phyloP scores from a whole-genome alignment of 2,888 invertebrate genomes.

The Andrena hattorfiana region DNA sequence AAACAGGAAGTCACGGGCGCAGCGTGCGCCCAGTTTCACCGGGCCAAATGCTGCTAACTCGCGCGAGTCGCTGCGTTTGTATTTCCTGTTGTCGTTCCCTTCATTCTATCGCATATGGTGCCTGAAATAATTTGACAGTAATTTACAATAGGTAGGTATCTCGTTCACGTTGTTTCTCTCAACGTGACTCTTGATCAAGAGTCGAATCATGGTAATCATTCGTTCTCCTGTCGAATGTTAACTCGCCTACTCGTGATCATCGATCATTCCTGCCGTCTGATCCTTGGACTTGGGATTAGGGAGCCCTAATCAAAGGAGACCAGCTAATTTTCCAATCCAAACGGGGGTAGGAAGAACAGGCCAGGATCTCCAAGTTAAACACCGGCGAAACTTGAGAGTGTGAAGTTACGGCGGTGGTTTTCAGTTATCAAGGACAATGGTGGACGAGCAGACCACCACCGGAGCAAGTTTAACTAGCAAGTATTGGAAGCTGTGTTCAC shows the following conservation, averaged over 20 bases:
- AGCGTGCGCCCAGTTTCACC: conserved; percentile 17
- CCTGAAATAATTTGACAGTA: not conserved
- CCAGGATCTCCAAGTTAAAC: conserved; percentile 12
- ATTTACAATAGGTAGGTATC: not conserved
- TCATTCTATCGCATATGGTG: not conserved
- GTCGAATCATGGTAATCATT: no score
- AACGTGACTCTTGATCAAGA: no score
- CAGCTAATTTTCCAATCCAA: not conserved
- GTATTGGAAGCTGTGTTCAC: conserved; percentile 24
- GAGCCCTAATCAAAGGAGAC: not conserved
- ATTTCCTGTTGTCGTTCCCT: not conserved
- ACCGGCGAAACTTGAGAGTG: conserved; percentile 20
- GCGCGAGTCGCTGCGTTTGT: not conserved
- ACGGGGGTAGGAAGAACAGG: not conserved
- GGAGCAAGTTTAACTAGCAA: conserved; percentile 47
- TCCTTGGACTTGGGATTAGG: not conserved
- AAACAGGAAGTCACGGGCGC: conserved; percentile 45
- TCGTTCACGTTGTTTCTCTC: not conserved
- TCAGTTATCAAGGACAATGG: conserved; percentile 44
- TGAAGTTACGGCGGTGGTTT: conserved; percentile 48
- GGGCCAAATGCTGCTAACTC: conserved; percentile 28
- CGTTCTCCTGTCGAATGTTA: no score
- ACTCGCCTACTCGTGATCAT: no score
- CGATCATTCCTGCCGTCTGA: no score
- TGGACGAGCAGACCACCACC: conserved; percentile 18